A percentile compares a stretch with the other conserved stretches of the same genome.
These are phyloP conservation scores for Drosophila aff. DNA, from an alignment of 1,140 invertebrate species.

Conservation along the genomic window DNA sequence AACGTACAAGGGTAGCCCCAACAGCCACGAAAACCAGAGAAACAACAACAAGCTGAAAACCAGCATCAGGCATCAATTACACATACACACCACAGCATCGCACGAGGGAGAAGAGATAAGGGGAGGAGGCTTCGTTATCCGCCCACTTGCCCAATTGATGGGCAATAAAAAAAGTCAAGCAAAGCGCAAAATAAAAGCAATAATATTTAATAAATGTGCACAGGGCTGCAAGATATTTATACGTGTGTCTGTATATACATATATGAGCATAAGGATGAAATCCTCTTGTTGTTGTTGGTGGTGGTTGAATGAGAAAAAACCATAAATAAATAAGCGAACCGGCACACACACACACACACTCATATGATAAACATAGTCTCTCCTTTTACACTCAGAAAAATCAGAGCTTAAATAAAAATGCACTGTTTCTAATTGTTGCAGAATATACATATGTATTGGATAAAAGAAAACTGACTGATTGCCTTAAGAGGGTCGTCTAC, in stretches of 20 bases:
- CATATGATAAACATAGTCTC: conserved; percentile 47
- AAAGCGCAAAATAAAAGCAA: conserved; percentile 77
- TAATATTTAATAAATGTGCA: conserved; percentile 82
- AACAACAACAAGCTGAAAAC: conserved; percentile 22
- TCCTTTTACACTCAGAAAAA: conserved; percentile 8
- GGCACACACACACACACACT: conserved; percentile 37
- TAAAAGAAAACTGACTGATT: too few relatives aligned
- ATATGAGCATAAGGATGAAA: conserved; percentile 19
- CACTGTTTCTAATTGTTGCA: not conserved
- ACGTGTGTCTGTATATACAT: not conserved
- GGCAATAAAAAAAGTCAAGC: conserved; percentile 76
- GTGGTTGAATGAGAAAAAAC: conserved; percentile 75
- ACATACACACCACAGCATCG: not conserved
- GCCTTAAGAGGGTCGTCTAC: too few relatives aligned
- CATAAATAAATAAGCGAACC: conserved; percentile 72
- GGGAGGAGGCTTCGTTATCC: conserved; percentile 12
- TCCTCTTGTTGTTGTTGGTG: conserved; percentile 49
- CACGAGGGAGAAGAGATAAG: not conserved
- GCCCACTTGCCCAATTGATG: conserved; percentile 49
- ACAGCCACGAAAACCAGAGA: conserved; percentile 8
- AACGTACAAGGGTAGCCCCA: conserved; percentile 42
- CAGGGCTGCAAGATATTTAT: conserved; percentile 30
- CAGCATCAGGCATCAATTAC: conserved; percentile 10
- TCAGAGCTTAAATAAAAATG: not conserved
- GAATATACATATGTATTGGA: too few relatives aligned